Evolutionary conservation across 2,888 invertebrate genomes (phyloP).

Genomic region (Cyclophora albipunctata): DNA sequence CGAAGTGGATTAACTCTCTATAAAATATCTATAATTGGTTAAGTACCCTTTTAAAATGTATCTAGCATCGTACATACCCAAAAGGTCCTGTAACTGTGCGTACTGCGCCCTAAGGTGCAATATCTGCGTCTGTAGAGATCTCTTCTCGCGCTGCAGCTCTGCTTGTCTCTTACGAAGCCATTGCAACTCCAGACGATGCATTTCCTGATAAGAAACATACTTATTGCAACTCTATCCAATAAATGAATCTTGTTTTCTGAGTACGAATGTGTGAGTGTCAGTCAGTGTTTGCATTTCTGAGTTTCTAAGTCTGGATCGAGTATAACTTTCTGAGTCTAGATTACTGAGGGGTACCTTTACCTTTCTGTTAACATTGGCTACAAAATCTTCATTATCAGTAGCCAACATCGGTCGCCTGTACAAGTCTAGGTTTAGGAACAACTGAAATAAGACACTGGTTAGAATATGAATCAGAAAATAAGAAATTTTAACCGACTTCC

Average conservation of each 20-base stretch:
- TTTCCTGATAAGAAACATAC: constrained; percentile 38
- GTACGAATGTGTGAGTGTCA: no score
- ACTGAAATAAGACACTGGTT: constrained; percentile 35
- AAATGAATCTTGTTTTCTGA: no score
- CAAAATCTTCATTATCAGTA: constrained; percentile 73
- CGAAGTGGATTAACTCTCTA: no score
- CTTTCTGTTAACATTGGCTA: constrained; percentile 75
- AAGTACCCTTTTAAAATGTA: no score
- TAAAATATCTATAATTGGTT: no score
- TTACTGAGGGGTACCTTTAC: constrained; percentile 29
- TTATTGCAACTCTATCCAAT: no score
- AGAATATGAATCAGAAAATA: no score
- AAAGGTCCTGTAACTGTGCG: background rate
- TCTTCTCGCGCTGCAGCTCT: constrained; percentile 49
- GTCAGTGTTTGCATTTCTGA: no score
- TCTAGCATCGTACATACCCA: background rate
- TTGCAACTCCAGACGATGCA: constrained; percentile 52
- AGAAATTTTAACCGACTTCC: no score
- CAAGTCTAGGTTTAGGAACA: constrained; percentile 61
- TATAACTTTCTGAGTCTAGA: no score
- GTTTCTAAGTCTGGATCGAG: no score
- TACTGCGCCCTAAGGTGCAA: background rate
- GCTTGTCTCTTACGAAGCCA: constrained; percentile 47
- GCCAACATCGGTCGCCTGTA: constrained; percentile 65
- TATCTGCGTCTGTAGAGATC: constrained; percentile 29